Base-by-base conservation (phyloP, 1,140 invertebrate genomes). In the Drosophila obscura region DNA sequence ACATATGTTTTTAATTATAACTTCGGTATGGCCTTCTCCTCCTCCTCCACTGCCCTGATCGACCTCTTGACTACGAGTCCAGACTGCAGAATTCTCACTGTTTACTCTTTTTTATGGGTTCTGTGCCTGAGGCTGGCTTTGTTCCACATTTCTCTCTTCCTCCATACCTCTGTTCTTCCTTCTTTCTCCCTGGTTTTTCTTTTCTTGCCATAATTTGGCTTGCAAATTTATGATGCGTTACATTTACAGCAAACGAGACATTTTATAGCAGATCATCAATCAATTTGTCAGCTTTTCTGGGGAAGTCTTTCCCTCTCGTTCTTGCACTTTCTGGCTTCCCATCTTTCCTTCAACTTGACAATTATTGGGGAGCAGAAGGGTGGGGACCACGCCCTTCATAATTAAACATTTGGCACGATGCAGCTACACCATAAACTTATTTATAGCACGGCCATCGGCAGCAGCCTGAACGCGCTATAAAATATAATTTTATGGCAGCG, bases 261-360 rank as follows among this genome's bases (percentile, higher is more conserved):
- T 88, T 88, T 88, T 88, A 88, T 88, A 88, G 83, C 83, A 88
- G 84, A 83, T 88, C 83, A 88, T 88, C 83, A 88, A 88, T 88
- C 83, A 88, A 88, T 88, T 88, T 88, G 83, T 88, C 84, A 80
- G 80, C 72, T 77, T 43, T 15, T 57, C 73, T 43, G 39, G 75
- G 61, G 41, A 84, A 60, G 65, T 45, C 28, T 19, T 19, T 28
- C 69, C 51, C 59, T 24, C 46, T 41, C 8, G 19, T 13, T 49
- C 31, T 19, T 22, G 15, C 31, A 35, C 26, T 7, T 9, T 9
- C 9, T 35, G 31, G 0, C 2, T 3, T 9, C 31, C 9, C 31
- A 9, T 35, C 9, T 11, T 0, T 13, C 11, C 35, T 3, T 35
- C 67, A 71, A 73, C 67, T 77, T 77, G 73, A 79, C 76, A 78